Base-by-base conservation (phyloP, 2,113 vertebrate species). In the Chiloscyllium plagiosum region DNA sequence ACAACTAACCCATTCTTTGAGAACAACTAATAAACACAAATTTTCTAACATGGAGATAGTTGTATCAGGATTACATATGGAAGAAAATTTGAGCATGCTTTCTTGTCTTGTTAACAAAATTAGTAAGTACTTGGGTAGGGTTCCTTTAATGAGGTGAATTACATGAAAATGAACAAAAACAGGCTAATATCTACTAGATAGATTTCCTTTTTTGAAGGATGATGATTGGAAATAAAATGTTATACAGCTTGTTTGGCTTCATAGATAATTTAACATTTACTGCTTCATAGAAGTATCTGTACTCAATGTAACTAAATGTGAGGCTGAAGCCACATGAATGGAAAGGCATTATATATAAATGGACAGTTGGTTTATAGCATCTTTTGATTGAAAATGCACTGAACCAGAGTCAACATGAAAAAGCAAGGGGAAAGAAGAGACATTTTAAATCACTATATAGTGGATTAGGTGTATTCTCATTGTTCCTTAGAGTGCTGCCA, bases 361-460 rank as follows among this genome's bases (percentile, higher is more conserved):
- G 89, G 29, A n/a, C 66, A 93, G 89, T 42, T 61, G 66, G 61
- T 66, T 7, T 66, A 66, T 66, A 68, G 89, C 89, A 22, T 93
- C 56, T 93, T n/a, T 93, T 93, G 65, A 93, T 93, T 93, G 89
- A 93, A 93, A 93, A 66, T 93, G 89, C 89, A 93, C 61, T 93
- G 89, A 93, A 65, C 61, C 89, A 93, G 89, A 93, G 17, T 93
- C 33, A 66, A 68, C 61, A 37, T 37, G 33, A 52, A 47, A 68
- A 70, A 70, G 42, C 52, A 52, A 42, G 19, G 66, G 94, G 93
- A 50, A 68, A 68, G 65, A 50, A 33, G 42, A 95, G 24, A 12
- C 42, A 76, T 95, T 72, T 93, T 93, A 93, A 93, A 93, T 93
- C 89, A 52, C 69, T 52, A 19, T 72, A 24, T 76, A 95, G 72